Conservation (phyloP, 2,888 invertebrate genomes). For the Ectemnius lituratus region DNA sequence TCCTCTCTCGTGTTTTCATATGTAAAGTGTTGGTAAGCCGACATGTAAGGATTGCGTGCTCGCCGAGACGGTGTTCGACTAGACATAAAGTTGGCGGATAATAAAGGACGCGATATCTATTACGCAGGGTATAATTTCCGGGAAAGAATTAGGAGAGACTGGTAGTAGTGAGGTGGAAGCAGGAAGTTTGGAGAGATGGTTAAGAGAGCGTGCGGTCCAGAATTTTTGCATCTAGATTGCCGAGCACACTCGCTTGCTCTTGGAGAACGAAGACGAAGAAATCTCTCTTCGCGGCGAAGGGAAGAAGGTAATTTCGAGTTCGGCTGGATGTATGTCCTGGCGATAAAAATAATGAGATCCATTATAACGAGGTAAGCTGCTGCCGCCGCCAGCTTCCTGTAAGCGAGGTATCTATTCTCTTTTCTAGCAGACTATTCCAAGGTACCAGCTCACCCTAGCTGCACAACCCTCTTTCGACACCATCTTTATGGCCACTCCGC, state of each 20-base stretch:
- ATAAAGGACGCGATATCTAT: slow-evolving; percentile 27
- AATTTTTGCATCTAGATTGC: slow-evolving; percentile 73
- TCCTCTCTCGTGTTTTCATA: background rate
- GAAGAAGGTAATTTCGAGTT: slow-evolving; percentile 70
- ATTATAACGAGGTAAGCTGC: slow-evolving; percentile 72
- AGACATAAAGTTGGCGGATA: background rate
- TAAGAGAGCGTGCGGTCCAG: slow-evolving; percentile 40
- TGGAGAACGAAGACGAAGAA: slow-evolving; percentile 2
- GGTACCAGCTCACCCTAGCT: too few species aligned
- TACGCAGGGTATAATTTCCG: slow-evolving; percentile 42
- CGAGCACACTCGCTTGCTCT: slow-evolving; percentile 24
- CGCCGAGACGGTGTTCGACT: background rate
- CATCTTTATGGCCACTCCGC: slow-evolving; percentile 5
- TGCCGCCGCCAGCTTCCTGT: slow-evolving; percentile 16
- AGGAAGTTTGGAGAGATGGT: slow-evolving; percentile 19
- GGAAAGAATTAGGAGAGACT: slow-evolving; percentile 44
- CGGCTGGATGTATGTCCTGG: slow-evolving; percentile 70
- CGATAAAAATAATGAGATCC: slow-evolving; percentile 77
- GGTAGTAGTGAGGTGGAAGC: slow-evolving; percentile 32
- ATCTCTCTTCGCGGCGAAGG: slow-evolving; percentile 6
- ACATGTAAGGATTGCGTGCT: background rate
- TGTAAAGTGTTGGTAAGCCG: slow-evolving; percentile 1
- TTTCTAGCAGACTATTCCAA: slow-evolving; percentile 20
- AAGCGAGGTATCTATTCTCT: slow-evolving; percentile 51
- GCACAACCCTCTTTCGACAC: slow-evolving; percentile 22